Percentiles rank a stretch among this genome's conserved stretches.
phyloP scores from a whole-genome alignment of 2,888 invertebrate genomes.

The Mesorhabditis sp. region DNA sequence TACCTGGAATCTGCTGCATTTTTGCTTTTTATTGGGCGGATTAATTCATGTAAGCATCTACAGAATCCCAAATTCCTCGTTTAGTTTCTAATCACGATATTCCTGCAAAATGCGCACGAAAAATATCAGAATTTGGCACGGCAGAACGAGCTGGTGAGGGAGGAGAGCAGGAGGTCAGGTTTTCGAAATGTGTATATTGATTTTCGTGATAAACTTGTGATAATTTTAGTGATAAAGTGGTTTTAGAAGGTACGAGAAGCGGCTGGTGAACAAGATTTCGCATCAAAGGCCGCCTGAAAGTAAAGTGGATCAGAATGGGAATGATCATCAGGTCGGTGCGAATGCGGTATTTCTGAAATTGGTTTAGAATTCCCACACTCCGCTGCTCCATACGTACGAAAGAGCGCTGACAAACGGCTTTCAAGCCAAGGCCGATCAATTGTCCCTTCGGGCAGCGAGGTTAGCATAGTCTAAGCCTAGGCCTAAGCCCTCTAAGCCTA shows the following conservation, averaged over 20 bases:
- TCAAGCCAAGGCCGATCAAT: not conserved
- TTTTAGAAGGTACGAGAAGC: too few species aligned
- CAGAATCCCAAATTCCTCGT: not conserved
- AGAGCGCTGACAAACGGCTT: not conserved
- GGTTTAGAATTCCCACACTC: not conserved
- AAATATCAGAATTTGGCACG: not conserved
- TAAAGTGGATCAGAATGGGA: not conserved
- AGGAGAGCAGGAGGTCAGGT: not conserved
- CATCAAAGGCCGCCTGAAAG: not conserved
- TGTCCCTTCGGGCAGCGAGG: not conserved
- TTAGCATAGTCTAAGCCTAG: not conserved
- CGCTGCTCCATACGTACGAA: not conserved
- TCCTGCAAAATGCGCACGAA: not conserved
- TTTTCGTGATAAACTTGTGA: too few species aligned
- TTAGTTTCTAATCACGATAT: not conserved
- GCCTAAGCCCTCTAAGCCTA: too few species aligned
- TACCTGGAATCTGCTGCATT: not conserved
- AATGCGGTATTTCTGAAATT: not conserved
- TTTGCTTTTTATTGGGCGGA: not conserved
- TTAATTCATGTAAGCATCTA: not conserved
- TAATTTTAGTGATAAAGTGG: too few species aligned
- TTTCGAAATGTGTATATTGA: too few species aligned
- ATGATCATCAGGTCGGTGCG: not conserved
- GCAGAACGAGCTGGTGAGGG: not conserved
- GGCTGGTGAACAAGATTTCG: too few species aligned